Evolutionary conservation across 2,888 invertebrate species (phyloP).

Genomic region (Morinoia aosen): DNA sequence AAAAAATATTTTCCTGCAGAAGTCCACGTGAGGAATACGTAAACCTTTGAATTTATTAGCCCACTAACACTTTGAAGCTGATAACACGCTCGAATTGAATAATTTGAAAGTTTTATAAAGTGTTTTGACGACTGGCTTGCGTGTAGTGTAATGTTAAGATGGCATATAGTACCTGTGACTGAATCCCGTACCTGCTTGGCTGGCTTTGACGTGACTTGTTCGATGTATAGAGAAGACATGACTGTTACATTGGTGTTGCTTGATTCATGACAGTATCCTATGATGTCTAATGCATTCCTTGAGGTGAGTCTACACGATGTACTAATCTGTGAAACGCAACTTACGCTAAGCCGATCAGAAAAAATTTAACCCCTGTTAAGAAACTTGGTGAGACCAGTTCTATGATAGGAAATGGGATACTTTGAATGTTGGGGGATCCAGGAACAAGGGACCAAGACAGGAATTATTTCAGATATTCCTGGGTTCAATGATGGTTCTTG

Average conservation of each 20-base stretch:
- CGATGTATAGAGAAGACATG: neutral
- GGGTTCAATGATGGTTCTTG: too few relatives aligned
- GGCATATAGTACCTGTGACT: neutral
- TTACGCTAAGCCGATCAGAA: neutral
- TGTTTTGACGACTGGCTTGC: neutral
- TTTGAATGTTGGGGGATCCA: too few relatives aligned
- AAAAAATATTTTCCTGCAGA: too few relatives aligned
- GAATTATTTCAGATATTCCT: too few relatives aligned
- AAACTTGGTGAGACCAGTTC: too few relatives aligned
- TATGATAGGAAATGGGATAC: too few relatives aligned
- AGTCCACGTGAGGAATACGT: too few relatives aligned
- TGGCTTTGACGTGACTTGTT: slow-evolving; percentile 16
- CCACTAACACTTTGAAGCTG: too few relatives aligned
- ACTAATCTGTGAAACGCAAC: neutral
- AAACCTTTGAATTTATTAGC: too few relatives aligned
- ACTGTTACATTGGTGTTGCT: neutral
- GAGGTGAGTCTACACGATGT: neutral
- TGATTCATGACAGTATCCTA: neutral
- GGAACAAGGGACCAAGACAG: too few relatives aligned
- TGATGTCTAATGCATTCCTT: neutral
- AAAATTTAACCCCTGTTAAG: neutral
- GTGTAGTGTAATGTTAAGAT: neutral
- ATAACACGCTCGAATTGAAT: neutral
- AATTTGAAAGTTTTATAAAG: neutral
- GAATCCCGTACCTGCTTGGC: slow-evolving; percentile 8